Evolutionary conservation across 2,797 vertebrate species (phyloP).

Genomic region (Myotis vivesi): DNA sequence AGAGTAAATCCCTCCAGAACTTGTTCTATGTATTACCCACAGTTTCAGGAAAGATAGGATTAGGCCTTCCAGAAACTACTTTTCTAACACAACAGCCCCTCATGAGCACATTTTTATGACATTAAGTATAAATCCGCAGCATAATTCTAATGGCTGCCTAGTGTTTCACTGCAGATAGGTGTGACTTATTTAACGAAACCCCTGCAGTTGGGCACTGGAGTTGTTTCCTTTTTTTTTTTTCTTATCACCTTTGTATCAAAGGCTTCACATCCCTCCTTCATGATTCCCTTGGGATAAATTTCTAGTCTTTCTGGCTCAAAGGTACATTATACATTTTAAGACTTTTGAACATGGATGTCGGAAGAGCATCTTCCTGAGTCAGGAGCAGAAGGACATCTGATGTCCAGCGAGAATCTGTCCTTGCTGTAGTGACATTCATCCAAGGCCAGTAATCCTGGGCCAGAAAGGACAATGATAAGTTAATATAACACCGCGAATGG

Average conservation of each 20-base stretch:
- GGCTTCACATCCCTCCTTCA: neutral
- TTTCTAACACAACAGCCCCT: neutral
- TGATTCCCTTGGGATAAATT: slow-evolving; percentile 18
- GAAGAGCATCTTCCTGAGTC: neutral
- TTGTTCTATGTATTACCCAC: neutral
- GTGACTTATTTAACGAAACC: neutral
- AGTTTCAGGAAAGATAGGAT: slow-evolving; percentile 32
- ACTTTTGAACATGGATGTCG: neutral
- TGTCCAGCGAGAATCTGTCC: neutral
- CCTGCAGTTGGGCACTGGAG: neutral
- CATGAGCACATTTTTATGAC: neutral
- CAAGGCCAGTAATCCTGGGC: neutral
- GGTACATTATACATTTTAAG: neutral
- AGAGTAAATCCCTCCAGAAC: neutral
- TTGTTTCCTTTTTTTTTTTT: neutral
- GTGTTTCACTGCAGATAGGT: neutral
- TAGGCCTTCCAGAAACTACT: neutral
- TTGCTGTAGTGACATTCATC: neutral
- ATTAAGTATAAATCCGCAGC: neutral
- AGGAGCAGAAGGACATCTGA: neutral
- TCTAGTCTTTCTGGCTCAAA: neutral
- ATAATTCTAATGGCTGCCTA: neutral
- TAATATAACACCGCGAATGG: neutral
- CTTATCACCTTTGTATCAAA: neutral
- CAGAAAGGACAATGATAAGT: neutral